Evolutionary conservation across 2,797 vertebrate species (phyloP).

Genomic region (Tiaroga cobitis): DNA sequence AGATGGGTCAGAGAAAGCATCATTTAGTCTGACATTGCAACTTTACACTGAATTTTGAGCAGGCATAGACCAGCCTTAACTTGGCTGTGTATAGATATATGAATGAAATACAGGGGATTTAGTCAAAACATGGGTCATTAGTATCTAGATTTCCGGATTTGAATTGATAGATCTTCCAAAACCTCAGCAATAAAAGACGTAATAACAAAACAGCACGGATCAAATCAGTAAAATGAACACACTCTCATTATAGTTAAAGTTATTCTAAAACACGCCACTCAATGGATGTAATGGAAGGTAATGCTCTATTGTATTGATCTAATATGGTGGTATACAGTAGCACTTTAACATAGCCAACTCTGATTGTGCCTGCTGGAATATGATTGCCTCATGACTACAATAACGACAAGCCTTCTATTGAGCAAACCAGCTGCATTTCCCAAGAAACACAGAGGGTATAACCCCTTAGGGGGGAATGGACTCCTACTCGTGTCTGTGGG

Average conservation of each 20-base stretch:
- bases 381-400: conserved; percentile 24
- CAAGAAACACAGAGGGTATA: neutral
- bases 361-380: neutral
- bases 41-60: neutral
- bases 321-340: neutral
- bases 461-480: neutral
- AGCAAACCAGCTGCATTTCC: conserved; percentile 7
- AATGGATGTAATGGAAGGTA: neutral
- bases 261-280: neutral
- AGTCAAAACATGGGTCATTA: neutral
- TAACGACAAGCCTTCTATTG: conserved; percentile 24
- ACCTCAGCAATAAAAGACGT: neutral
- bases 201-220: neutral
- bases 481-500: neutral
- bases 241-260: neutral
- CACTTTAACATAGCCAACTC: neutral
- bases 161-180: neutral
- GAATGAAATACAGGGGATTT: neutral
- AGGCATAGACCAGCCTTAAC: neutral
- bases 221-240: neutral
- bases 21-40: neutral
- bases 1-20: neutral
- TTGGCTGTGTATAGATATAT: neutral
- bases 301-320: neutral
- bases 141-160: neutral